Conservation (phyloP, 2,797 vertebrate genomes). For the Psittacula echo region DNA sequence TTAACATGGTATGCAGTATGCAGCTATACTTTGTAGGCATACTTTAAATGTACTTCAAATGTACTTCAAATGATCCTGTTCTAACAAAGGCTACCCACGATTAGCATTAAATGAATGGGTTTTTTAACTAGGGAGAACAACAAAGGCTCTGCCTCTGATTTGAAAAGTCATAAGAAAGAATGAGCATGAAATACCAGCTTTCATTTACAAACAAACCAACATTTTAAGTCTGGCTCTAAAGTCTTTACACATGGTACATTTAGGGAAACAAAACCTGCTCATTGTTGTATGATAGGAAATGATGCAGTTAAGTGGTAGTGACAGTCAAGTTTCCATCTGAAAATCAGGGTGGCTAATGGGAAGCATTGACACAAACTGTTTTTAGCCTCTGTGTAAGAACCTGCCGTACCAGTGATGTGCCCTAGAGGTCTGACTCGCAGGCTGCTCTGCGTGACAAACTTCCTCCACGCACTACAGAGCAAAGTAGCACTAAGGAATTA, state of each 20-base stretch:
- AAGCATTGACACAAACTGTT: constrained; percentile 46
- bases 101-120: background rate
- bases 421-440: constrained; percentile 44
- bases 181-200: constrained; percentile 2
- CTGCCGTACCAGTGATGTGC: constrained; percentile 62
- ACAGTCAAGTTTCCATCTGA: constrained; percentile 53
- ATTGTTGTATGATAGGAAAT: background rate
- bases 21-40: background rate
- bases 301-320: constrained; percentile 57
- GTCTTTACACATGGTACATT: background rate
- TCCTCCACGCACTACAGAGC: constrained; percentile 13
- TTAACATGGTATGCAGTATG: background rate
- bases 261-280: constrained; percentile 44
- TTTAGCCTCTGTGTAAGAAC: constrained; percentile 50
- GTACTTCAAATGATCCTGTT: background rate
- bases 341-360: constrained; percentile 61
- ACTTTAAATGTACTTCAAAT: background rate
- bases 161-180: background rate
- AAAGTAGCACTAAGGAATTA: constrained; percentile 31
- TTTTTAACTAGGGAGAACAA: background rate
- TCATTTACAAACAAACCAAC: constrained; percentile 3
- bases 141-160: background rate
- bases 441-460: constrained; percentile 14
- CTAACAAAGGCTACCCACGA: background rate
- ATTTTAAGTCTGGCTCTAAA: constrained; percentile 3